A percentile compares a stretch with the other conserved stretches of the same genome.
Evolutionary conservation across 2,797 vertebrate genomes (phyloP).

Genomic region (Fistularia commersonii): DNA sequence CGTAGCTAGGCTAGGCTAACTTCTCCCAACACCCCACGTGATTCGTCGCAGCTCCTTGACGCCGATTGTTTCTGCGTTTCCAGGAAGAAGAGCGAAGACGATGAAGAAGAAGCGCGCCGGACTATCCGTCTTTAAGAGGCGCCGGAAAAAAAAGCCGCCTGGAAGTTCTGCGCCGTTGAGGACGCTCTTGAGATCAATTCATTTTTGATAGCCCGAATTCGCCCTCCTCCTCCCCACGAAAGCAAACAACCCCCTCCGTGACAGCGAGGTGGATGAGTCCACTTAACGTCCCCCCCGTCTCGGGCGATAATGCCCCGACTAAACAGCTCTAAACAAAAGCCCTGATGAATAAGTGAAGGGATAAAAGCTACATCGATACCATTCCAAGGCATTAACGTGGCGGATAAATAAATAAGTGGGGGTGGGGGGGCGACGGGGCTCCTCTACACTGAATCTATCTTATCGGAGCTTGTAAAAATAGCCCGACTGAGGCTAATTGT

Average conservation of each 20-base stretch:
- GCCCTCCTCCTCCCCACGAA: no score
- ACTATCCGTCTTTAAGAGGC: no score
- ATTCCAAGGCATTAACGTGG: slow-evolving; percentile 69
- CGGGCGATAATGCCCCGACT: slow-evolving; percentile 38
- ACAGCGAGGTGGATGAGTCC: slow-evolving; percentile 40
- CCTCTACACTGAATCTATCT: slow-evolving; percentile 73
- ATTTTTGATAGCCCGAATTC: no score
- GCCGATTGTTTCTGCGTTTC: no score
- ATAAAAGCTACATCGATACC: slow-evolving; percentile 75
- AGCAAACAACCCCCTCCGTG: slow-evolving; percentile 18
- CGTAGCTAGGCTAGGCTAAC: no score
- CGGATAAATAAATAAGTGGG: slow-evolving; percentile 76
- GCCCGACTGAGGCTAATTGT: slow-evolving; percentile 76
- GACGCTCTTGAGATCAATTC: no score
- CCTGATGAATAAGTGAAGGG: slow-evolving; percentile 73
- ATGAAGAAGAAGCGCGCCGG: no score
- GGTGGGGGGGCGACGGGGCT: slow-evolving; percentile 54
- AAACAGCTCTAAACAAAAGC: slow-evolving; percentile 73
- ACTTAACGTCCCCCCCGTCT: slow-evolving; percentile 37
- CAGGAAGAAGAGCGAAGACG: no score
- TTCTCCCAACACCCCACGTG: no score
- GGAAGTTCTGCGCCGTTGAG: no score
- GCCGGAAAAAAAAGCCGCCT: no score
- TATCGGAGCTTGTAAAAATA: slow-evolving; percentile 73
- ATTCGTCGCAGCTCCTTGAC: no score